Percentiles rank a stretch among this genome's conserved stretches.
These are phyloP conservation scores for Serranus cabrilla DNA, from an alignment of 2,797 vertebrate species.

Conservation along the genomic window DNA sequence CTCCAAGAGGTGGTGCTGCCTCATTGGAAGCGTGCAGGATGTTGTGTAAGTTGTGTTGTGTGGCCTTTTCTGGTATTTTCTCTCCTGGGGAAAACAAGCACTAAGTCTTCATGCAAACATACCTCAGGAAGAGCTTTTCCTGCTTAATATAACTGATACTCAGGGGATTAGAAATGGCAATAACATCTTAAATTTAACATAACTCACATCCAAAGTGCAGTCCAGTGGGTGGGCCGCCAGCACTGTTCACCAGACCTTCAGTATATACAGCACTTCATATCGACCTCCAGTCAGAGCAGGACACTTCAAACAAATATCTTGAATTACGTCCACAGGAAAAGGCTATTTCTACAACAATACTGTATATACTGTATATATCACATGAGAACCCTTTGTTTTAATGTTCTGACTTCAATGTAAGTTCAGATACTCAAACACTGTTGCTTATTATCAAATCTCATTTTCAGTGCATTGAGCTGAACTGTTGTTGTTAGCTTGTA, in stretches of 20 bases:
- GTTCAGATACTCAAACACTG: conserved; percentile 6
- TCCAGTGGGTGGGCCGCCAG: conserved; percentile 1
- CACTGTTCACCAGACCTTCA: conserved; percentile 5
- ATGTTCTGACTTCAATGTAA: conserved; percentile 19
- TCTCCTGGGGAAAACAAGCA: conserved; percentile 36
- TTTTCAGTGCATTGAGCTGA: neutral
- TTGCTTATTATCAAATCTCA: conserved; percentile 2
- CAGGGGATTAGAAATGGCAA: conserved; percentile 21
- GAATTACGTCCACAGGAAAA: conserved; percentile 45
- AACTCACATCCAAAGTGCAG: conserved; percentile 6
- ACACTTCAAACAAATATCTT: conserved; percentile 51
- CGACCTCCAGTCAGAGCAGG: conserved; percentile 17
- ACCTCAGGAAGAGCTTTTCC: conserved; percentile 30
- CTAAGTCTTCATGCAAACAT: conserved; percentile 25
- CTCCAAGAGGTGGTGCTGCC: conserved; percentile 37
- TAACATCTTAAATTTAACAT: conserved; percentile 25
- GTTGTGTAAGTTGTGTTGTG: conserved; percentile 56
- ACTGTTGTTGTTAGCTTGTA: conserved; percentile 31
- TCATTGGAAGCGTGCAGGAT: conserved; percentile 60
- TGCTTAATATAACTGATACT: conserved; percentile 12
- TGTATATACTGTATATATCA: conserved; percentile 17
- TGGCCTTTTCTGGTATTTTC: conserved; percentile 41
- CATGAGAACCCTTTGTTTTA: conserved; percentile 34
- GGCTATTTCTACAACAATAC: conserved; percentile 17
- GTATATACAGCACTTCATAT: conserved; percentile 6